Evolutionary conservation across 2,113 vertebrate genomes (phyloP), one percentile per base, ranked within the genome.

Genomic region (Zosterops pallidus): DNA sequence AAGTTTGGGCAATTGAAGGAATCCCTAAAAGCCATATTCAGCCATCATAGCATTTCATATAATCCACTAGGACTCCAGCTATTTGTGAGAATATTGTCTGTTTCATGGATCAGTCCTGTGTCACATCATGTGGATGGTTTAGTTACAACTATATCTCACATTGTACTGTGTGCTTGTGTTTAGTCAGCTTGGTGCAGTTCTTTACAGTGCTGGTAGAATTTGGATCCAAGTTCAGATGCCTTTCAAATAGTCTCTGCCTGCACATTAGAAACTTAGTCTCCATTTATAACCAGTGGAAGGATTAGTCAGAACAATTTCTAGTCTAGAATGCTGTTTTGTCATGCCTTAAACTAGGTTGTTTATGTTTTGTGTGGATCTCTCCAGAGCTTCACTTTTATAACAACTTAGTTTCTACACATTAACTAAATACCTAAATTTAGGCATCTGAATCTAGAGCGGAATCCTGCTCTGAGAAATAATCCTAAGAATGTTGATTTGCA

Each of bases 391-490:
- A 14, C 19, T 67, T 23, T 42, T 60, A 68, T 16, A 70, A 20
- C 49, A 60, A 9, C 31, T 90, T 52, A 17, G 21, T 63, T 82
- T 85, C 82, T 85, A 42, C 21, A 31, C 8, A 9, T 44, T 44
- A 63, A 25, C 31, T 78, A 55, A 39, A 50, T 63, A 75, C 39
- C 47, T 86, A 71, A 74, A 69, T 87, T 55, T 74, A 84, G 57
- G 6, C 42, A 31, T 92, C 50, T 83, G 37, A 52, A 68, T 79
- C 49, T 47, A 47, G 62, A 68, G 16, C 46, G 72, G 86, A 74
- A 74, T 80, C 46, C n/a, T 89, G 11, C 50, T 77, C 37, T 74
- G 64, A 95, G 71, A 90, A 91, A 83, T 94, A 93, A 85, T 90
- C n/a, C 42, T 12, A 75, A 84, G 47, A 85, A 81, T 91, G 68